Base-by-base conservation (phyloP, 2,888 invertebrate genomes). In the Rosalia funebris region DNA sequence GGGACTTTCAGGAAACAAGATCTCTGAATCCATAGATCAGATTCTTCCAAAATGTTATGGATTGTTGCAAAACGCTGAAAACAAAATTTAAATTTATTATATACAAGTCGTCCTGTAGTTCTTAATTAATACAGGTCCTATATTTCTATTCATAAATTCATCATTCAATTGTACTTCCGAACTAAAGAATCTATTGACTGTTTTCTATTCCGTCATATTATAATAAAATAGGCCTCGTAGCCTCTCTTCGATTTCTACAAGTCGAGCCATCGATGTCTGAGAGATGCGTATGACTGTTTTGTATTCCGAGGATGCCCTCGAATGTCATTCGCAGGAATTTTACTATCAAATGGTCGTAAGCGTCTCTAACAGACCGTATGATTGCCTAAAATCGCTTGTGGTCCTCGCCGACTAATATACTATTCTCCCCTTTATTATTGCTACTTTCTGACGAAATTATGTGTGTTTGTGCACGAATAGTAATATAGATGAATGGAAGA, bases 311-410 rank as follows among this genome's bases (percentile, higher is more conserved):
- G 57, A 69, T 62, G 70, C 69, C 65, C 66, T 72, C 70, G 69
- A 69, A 77, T 75, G 81, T 81, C 81, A 81, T 79, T 79, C 75
- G 79, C 81, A 81, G 80, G 79, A 81, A 81, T 81, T 81, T 81
- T 81, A 81, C 81, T 81, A 81, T 80, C 81, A 81, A 81, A 81
- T 81, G 76, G 75, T 76, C 77, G 75, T 75, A 75, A 75, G 73
- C 75, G 73, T 60, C 65, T 66, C 71, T 74, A 80, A 77, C 79
- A 77, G 76, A 79, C 75, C 80, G 78, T 80, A 70, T 80, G 79
- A 81, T 81, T 81, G 79, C 78, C 74, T 76, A 73, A 77, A 79
- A 79, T 79, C 77, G 79, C 74, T 77, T 75, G 75, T 73, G 77
- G 74, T 75, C 71, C 71, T 59, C 60, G 52, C 45, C 56, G 57